Evolutionary conservation across 1,140 invertebrate genomes (phyloP), one percentile per base, ranked within the genome.

Genomic region (Cheumatopsyche charites): DNA sequence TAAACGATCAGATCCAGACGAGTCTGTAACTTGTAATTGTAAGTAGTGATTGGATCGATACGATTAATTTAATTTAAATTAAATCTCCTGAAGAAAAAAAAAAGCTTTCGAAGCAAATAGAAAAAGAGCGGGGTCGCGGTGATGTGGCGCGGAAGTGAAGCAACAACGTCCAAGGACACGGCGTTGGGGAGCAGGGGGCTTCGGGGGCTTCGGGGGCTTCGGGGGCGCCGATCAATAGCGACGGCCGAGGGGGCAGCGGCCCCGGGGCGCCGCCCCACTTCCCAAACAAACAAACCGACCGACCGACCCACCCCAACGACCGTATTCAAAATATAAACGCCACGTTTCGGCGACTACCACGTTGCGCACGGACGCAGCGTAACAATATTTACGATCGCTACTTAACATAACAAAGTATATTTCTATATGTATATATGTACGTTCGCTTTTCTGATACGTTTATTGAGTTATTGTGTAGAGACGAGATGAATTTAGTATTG

Each of bases 271-370:
- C 62, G 62, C 21, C 36, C 43, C 63, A 49, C 41, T 47, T 43
- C 63, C 21, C 42, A 49, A 49, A 26, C 36, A 43, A 45, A 67
- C 63, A 49, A 45, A 45, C 63, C 17, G 42, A 45, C 62, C 15
- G n/a, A n/a, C n/a, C 12, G 19, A 49, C 63, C 63, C 63, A 67
- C 42, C 63, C 63, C 63, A 47, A 65, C 63, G 61, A 2, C 11
- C 43, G 15, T 42, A 52, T 17, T 17, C 49, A 52, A 15, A 49
- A 42, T 41, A 25, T 36, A n/a, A n/a, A n/a, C n/a, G n/a, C n/a
- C n/a, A 45, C 47, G 47, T 4, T 5, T 4, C 11, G 19, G 55
- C 11, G 55, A 15, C 13, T 19, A 11, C 19, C 19, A 61, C 55
- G 29, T 36, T 36, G 29, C 29, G 29, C 29, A 36, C 9, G 29